Evolutionary conservation across 1,140 invertebrate species (phyloP).

Genomic region (Brachionus calyciflorus): DNA sequence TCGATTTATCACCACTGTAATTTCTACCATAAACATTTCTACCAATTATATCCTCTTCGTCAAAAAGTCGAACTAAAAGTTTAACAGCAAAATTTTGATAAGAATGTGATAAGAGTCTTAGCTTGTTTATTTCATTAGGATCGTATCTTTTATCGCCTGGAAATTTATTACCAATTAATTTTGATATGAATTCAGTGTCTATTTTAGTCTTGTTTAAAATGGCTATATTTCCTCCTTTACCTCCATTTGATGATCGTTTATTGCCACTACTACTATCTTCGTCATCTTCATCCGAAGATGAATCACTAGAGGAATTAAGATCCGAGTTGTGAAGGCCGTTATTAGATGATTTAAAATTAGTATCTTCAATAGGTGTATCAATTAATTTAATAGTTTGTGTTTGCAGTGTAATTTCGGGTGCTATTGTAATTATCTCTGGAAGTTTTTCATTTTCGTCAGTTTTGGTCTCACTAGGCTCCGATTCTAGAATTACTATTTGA

Average conservation of each 20-base stretch:
- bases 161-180: conserved; percentile 36
- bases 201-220: conserved; percentile 47
- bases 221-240: neutral
- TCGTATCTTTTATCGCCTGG: conserved; percentile 32
- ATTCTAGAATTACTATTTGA: neutral
- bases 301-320: neutral
- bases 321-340: neutral
- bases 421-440: neutral
- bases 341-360: neutral
- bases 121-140: conserved; percentile 42
- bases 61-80: conserved; percentile 18
- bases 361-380: neutral
- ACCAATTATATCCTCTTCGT: conserved; percentile 44
- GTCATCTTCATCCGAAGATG: neutral
- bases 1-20: conserved; percentile 41
- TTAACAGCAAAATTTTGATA: conserved; percentile 46
- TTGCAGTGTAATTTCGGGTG: neutral
- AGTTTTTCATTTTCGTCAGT: neutral
- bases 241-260: neutral
- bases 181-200: conserved; percentile 42
- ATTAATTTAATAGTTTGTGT: neutral
- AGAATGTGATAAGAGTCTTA: conserved; percentile 39
- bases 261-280: conserved; percentile 13
- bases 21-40: conserved; percentile 37
- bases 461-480: neutral